A percentile compares a stretch with the other conserved stretches of the same genome.
Conservation (phyloP, 2,888 invertebrate species). For the Aporophyla lueneburgensis region DNA sequence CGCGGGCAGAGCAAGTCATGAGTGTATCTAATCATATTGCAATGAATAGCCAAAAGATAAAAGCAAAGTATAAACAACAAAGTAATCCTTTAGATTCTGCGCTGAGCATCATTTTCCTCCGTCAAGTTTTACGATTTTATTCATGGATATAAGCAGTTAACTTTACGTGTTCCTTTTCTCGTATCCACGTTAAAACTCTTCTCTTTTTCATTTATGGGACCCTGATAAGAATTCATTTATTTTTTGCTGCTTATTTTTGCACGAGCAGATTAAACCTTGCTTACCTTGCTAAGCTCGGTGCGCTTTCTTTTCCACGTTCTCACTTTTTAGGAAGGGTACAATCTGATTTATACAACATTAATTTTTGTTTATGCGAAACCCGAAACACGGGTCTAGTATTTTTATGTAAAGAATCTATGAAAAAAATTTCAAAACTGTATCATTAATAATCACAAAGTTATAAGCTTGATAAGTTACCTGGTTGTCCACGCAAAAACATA, state of each 20-base stretch:
- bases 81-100: slow-evolving; percentile 46
- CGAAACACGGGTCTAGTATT: too few relatives aligned
- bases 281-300: not conserved
- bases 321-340: not conserved
- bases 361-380: too few relatives aligned
- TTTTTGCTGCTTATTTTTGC: slow-evolving; percentile 20
- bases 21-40: slow-evolving; percentile 2
- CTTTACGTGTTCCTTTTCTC: slow-evolving; percentile 30
- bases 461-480: too few relatives aligned
- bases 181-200: slow-evolving; percentile 31
- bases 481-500: too few relatives aligned
- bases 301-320: not conserved
- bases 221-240: slow-evolving; percentile 27
- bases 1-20: not conserved
- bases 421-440: too few relatives aligned
- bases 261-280: not conserved
- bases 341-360: too few relatives aligned
- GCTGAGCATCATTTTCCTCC: slow-evolving; percentile 25
- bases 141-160: slow-evolving; percentile 43
- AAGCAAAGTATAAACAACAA: slow-evolving; percentile 44
- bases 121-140: slow-evolving; percentile 55
- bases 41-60: slow-evolving; percentile 25
- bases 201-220: slow-evolving; percentile 33
- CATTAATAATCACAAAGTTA: too few relatives aligned
- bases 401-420: too few relatives aligned